Evolutionary conservation across 2,113 vertebrate genomes (phyloP).

Genomic region (Nibea coibor): DNA sequence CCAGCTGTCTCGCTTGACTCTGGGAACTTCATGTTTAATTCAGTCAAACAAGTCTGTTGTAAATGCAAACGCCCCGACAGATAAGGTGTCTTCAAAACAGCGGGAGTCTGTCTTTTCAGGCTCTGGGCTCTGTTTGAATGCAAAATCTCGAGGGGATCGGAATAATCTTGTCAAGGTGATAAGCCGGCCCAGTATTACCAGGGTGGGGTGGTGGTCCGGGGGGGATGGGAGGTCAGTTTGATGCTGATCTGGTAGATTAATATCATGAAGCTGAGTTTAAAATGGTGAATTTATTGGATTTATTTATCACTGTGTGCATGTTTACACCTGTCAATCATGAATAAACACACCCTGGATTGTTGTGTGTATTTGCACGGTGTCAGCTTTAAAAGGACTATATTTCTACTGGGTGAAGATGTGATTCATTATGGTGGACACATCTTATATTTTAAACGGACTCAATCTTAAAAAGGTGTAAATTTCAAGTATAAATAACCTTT

Average conservation of each 20-base stretch:
- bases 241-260: background rate
- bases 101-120: conserved; percentile 38
- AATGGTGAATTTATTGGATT: background rate
- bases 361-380: too few species aligned
- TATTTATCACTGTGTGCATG: too few species aligned
- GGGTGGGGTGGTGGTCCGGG: conserved; percentile 8
- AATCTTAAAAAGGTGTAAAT: too few species aligned
- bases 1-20: too few species aligned
- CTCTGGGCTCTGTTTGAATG: conserved; percentile 52
- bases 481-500: too few species aligned
- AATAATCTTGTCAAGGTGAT: conserved; percentile 53
- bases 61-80: conserved; percentile 11
- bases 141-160: conserved; percentile 51
- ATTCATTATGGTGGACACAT: background rate
- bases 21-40: background rate
- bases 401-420: too few species aligned
- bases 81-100: conserved; percentile 41
- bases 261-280: background rate
- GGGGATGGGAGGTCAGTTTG: background rate
- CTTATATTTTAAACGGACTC: too few species aligned
- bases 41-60: background rate
- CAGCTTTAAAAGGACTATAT: too few species aligned
- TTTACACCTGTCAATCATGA: too few species aligned
- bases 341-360: too few species aligned
- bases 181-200: conserved; percentile 6